A percentile compares a stretch with the other conserved stretches of the same genome.
These are phyloP conservation scores for Rhopalosiphum padi DNA, from an alignment of 1,140 invertebrate genomes.

Conservation along the genomic window DNA sequence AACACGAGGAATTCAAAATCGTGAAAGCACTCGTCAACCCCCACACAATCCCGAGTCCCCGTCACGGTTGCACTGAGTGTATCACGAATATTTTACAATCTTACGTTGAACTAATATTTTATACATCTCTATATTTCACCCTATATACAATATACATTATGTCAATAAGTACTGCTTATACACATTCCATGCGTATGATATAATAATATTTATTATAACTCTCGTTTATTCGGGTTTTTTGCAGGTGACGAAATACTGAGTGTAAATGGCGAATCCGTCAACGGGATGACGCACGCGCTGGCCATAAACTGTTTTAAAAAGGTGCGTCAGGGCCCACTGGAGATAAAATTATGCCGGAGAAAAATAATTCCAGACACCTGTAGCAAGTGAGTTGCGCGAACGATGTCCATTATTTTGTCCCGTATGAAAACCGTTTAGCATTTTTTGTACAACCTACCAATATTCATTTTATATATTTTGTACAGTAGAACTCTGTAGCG, in stretches of 20 bases:
- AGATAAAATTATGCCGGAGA: constrained; percentile 72
- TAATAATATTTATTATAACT: neutral
- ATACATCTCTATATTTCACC: neutral
- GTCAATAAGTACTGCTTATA: neutral
- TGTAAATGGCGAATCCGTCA: constrained; percentile 75
- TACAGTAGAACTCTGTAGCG: neutral
- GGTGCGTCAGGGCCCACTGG: constrained; percentile 75
- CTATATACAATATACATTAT: neutral
- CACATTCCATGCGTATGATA: neutral
- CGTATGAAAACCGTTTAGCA: neutral
- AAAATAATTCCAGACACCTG: constrained; percentile 41
- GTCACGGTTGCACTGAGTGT: neutral
- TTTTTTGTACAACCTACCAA: neutral
- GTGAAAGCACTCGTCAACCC: constrained; percentile 7
- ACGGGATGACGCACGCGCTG: constrained; percentile 78
- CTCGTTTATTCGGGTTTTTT: neutral
- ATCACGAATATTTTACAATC: neutral
- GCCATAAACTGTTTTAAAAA: constrained; percentile 80
- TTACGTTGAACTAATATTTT: neutral
- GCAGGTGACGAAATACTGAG: constrained; percentile 81
- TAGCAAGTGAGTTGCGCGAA: constrained; percentile 3
- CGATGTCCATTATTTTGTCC: neutral
- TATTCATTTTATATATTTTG: too few relatives aligned
- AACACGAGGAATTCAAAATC: constrained; percentile 26
- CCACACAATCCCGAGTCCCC: neutral